Base-by-base conservation (phyloP, 2,113 vertebrate genomes). In the Cervus canadensis region DNA sequence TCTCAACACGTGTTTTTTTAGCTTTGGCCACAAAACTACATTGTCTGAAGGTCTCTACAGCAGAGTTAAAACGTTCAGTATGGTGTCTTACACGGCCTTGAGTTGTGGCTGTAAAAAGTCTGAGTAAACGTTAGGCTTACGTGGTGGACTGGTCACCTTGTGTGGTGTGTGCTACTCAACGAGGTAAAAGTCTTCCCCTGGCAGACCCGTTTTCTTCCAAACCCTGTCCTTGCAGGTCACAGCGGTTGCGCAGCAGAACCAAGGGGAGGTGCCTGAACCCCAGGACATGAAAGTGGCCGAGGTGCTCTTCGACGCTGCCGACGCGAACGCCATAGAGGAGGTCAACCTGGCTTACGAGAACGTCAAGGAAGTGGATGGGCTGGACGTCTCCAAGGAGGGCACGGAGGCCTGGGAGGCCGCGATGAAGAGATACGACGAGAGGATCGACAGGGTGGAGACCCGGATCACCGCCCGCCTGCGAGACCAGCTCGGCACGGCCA, bases 291-390 rank as follows among this genome's bases (percentile, higher is more conserved):
- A 99, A 95, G 99, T 99, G 48, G 99, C 99, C 0, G 99, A 99
- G 98, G 99, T 99, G 19, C 99, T 99, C 74, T 99, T 99, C 33
- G 99, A 99, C 84, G 99, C 99, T 0, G 99, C 99, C 0, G 99
- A 99, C 60, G 99, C 99, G 4, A 99, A 99, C 15, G 99, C 99
- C 0, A 99, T 99, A 9, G 99, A 99, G 97, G 99, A 99, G 98
- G 99, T 99, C 36, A 99, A 99, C 97, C 99, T 99, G 92, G 99
- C 99, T 5, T 99, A 99, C 2, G 99, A 99, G 98, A 99, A 99
- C 0, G 99, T 99, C 90, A 99, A 99, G 98, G 99, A 99, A 96
- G 99, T 99, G 0, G 99, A 99, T 10, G 99, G 99, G 2, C 98
- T 99, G 84, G 99, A 99, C 57, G 99, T 99, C 81, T 99, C 99